Evolutionary conservation across 2,888 invertebrate genomes (phyloP), one percentile per base, ranked within the genome.

Genomic region (Seladonia tumulorum): DNA sequence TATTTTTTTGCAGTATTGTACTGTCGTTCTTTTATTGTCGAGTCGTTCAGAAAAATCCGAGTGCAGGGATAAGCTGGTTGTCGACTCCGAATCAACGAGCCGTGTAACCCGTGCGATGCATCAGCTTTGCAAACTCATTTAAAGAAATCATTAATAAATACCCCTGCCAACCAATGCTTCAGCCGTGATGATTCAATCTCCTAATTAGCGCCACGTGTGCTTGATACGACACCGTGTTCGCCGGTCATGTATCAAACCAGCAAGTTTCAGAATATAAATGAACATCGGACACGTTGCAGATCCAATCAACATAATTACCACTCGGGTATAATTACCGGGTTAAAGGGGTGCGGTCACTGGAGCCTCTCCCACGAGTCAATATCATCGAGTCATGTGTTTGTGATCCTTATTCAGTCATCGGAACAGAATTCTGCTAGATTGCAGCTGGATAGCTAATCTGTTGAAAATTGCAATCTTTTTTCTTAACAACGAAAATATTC

Each of bases 251-350:
- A 53, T 53, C 53, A 53, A 53, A 53, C 22, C n/a, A n/a, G 53
- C 53, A 53, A 53, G 53, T 22, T 53, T 53, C 53, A 53, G 76
- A 63, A 76, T 76, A 60, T 76, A 76, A 76, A 76, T 76, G 45
- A 76, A 76, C 35, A 66, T 47, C 76, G 47, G 47, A 63, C 42
- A n/a, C 63, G 47, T 66, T 45, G 63, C 63, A 63, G 76, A 47
- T 63, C 76, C 57, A 76, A 45, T 60, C 63, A 60, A 76, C 63
- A 60, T 76, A 76, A 76, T 76, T 76, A 76, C 45, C 76, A 10
- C 53, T 39, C 35, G 42, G 57, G 4, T n/a, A 18, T 45, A 42
- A 35, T 45, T 45, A 66, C 25, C 14, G 16, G 22, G 53, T 60
- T 60, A 22, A 66, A 35, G 2, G 66, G 66, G 66, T 66, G 66